Percentiles rank a stretch among this genome's conserved stretches.
These are phyloP conservation scores for Cassiopea xamachana DNA, from an alignment of 30 jellyfish, hydroid and myxozoan genomes.

Conservation along the genomic window DNA sequence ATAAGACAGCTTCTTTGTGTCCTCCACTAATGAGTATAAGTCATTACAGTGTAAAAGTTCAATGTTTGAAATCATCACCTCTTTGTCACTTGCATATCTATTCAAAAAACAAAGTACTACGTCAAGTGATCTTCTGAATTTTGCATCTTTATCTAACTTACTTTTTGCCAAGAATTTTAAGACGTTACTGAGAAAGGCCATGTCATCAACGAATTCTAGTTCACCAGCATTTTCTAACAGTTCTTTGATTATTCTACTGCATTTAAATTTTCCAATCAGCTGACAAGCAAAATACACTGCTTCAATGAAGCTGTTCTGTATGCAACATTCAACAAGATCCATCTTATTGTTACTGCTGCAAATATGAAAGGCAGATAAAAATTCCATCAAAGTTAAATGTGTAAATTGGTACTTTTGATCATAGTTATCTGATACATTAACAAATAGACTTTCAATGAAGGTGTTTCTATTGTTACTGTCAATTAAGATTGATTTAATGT, in stretches of 20 bases:
- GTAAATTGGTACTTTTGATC: neutral
- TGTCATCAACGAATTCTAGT: neutral
- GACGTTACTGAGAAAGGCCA: neutral
- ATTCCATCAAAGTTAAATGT: neutral
- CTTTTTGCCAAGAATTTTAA: neutral
- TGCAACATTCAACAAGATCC: neutral
- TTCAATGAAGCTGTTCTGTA: no score
- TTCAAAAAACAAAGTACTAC: neutral
- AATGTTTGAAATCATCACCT: neutral
- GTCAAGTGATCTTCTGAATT: neutral
- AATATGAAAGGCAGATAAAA: neutral
- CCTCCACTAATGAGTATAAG: neutral
- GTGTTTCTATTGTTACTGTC: neutral
- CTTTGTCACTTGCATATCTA: neutral
- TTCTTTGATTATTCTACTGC: neutral
- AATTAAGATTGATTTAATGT: neutral
- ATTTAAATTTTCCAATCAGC: neutral
- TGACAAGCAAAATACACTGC: no score
- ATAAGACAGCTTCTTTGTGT: neutral
- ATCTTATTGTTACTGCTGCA: neutral
- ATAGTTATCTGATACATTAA: neutral
- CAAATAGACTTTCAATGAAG: neutral
- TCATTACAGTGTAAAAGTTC: neutral
- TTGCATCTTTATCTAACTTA: neutral
- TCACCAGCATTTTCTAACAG: neutral